phyloP scores from a whole-genome alignment of 2,113 vertebrate genomes.

The Turnix velox region DNA sequence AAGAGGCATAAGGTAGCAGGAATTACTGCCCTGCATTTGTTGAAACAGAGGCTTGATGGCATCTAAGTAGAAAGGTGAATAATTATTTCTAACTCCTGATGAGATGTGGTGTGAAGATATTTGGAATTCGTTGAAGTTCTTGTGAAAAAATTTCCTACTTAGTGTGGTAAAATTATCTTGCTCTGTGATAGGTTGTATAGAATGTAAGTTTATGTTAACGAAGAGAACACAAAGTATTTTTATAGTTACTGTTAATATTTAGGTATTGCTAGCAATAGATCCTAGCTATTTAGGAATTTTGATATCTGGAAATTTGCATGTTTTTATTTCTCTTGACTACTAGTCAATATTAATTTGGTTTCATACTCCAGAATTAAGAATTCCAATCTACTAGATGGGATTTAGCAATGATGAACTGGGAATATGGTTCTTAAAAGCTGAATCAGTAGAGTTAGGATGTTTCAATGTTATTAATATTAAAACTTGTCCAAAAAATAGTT shows the following conservation, averaged over 20 bases:
- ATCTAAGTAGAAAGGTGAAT: neutral
- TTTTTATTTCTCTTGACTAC: neutral
- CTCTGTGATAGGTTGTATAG: neutral
- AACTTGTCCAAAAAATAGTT: neutral
- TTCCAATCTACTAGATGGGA: neutral
- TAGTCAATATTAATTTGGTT: neutral
- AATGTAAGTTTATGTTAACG: neutral
- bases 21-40: neutral
- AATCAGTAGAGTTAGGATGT: neutral
- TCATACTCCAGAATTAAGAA: neutral
- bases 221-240: neutral
- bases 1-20: neutral
- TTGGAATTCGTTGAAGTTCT: neutral
- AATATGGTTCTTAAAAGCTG: neutral
- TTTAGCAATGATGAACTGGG: neutral
- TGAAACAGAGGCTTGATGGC: neutral
- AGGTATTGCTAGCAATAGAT: neutral
- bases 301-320: neutral
- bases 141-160: neutral
- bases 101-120: neutral
- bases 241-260: neutral
- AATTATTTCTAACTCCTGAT: neutral
- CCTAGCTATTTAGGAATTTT: neutral
- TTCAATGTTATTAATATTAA: neutral
- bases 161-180: neutral